Percentiles rank a stretch among this genome's conserved stretches.
phyloP scores from a whole-genome alignment of 2,888 invertebrate species.

The Lepidocyrtinus sp. region DNA sequence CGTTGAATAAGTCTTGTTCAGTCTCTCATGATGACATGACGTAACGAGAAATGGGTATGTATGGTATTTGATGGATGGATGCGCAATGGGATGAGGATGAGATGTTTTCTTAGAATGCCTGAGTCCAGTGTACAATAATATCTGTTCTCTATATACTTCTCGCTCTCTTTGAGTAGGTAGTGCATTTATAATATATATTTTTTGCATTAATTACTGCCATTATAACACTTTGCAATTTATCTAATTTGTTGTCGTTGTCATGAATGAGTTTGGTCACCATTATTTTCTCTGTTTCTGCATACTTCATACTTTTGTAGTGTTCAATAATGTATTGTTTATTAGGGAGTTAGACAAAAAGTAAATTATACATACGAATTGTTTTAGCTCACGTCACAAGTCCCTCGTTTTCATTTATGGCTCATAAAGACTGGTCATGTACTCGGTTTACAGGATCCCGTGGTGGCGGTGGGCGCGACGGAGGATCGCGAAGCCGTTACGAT shows the following conservation, averaged over 20 bases:
- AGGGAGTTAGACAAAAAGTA: slow-evolving; percentile 46
- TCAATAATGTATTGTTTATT: slow-evolving; percentile 21
- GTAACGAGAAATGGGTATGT: slow-evolving; percentile 30
- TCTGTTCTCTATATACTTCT: slow-evolving; percentile 1
- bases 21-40: not conserved
- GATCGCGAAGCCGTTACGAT: slow-evolving; percentile 74
- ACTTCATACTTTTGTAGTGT: slow-evolving; percentile 43
- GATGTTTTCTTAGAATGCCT: not conserved
- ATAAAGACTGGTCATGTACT: slow-evolving; percentile 55
- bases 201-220: slow-evolving; percentile 35
- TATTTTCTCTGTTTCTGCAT: slow-evolving; percentile 34
- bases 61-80: not conserved
- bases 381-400: not conserved
- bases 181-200: too few relatives aligned
- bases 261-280: slow-evolving; percentile 26
- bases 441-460: slow-evolving; percentile 71
- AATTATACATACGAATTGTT: slow-evolving; percentile 20
- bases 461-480: slow-evolving; percentile 75
- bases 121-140: slow-evolving; percentile 5
- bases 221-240: slow-evolving; percentile 34
- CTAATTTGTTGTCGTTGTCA: not conserved
- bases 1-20: slow-evolving; percentile 18
- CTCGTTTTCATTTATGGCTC: slow-evolving; percentile 51
- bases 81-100: not conserved
- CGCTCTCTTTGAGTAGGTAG: slow-evolving; percentile 21